phyloP scores from a whole-genome alignment of 2,113 vertebrate species.

The Canis aureus region DNA sequence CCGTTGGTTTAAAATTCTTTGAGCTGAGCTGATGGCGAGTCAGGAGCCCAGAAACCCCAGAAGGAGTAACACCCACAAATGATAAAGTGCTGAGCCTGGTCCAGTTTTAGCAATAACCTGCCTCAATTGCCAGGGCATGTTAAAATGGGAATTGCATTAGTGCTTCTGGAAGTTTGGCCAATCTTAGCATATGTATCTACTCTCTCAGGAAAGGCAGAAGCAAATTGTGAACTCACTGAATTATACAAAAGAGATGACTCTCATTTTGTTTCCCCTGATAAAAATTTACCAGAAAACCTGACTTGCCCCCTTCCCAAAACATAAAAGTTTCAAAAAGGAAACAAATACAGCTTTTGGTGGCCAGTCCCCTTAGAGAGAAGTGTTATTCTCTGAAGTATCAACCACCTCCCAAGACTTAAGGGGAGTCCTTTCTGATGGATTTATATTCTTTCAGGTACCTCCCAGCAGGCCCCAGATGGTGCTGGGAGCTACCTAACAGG shows the following conservation, averaged over 20 bases:
- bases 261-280: not conserved
- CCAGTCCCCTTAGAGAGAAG: not conserved
- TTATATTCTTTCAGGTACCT: not conserved
- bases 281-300: not conserved
- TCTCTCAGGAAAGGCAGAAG: not conserved
- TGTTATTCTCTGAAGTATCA: not conserved
- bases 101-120: constrained; percentile 44
- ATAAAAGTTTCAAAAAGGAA: not conserved
- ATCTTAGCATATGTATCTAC: not conserved
- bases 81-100: not conserved
- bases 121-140: not conserved
- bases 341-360: not conserved
- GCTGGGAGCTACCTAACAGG: not conserved
- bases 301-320: not conserved
- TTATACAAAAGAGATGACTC: constrained; percentile 24
- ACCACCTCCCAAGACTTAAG: not conserved
- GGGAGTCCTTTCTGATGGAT: not conserved
- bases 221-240: constrained; percentile 42
- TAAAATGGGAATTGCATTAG: not conserved
- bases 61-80: not conserved
- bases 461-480: not conserved
- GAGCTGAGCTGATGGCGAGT: not conserved
- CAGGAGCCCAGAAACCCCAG: not conserved
- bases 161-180: not conserved
- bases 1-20: not conserved